phyloP scores from a whole-genome alignment of 64 coral and sea anemone genomes.

The Stylophora pistillata region DNA sequence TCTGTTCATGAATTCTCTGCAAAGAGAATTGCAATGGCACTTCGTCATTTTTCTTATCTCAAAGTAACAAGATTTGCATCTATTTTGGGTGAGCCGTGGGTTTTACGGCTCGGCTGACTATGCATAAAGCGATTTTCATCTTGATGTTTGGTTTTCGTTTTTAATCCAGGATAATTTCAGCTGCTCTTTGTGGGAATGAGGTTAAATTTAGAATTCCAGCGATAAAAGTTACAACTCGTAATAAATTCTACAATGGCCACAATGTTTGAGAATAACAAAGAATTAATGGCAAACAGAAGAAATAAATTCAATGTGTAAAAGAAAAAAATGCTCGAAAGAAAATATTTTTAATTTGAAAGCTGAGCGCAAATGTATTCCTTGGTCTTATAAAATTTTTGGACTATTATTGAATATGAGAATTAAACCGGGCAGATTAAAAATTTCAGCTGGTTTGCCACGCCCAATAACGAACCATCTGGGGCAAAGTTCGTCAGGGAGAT shows the following conservation, averaged over 20 bases:
- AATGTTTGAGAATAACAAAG: conserved; percentile 6
- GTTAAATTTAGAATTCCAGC: conserved; percentile 32
- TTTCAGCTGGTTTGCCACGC: not conserved
- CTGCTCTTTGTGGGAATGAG: conserved; percentile 23
- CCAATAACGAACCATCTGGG: not conserved
- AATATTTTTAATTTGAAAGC: not conserved
- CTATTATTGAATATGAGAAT: not conserved
- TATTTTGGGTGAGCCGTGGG: not conserved
- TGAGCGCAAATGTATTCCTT: no score
- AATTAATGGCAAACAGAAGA: not conserved
- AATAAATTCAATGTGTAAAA: not conserved
- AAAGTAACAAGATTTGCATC: conserved; percentile 28
- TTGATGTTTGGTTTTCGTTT: conserved; percentile 16
- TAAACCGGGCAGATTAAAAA: not conserved
- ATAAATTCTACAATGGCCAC: conserved; percentile 33
- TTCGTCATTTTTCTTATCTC: conserved; percentile 26
- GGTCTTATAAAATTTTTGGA: not conserved
- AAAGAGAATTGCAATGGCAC: not conserved
- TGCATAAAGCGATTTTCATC: not conserved
- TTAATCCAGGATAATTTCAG: conserved; percentile 26
- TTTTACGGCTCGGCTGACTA: not conserved
- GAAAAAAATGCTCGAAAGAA: not conserved
- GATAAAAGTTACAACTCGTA: conserved; percentile 19
- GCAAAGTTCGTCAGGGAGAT: not conserved
- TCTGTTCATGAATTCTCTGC: conserved; percentile 1